Evolutionary conservation across 2,888 invertebrate genomes (phyloP), one percentile per base, ranked within the genome.

Genomic region (Apamea crenata): DNA sequence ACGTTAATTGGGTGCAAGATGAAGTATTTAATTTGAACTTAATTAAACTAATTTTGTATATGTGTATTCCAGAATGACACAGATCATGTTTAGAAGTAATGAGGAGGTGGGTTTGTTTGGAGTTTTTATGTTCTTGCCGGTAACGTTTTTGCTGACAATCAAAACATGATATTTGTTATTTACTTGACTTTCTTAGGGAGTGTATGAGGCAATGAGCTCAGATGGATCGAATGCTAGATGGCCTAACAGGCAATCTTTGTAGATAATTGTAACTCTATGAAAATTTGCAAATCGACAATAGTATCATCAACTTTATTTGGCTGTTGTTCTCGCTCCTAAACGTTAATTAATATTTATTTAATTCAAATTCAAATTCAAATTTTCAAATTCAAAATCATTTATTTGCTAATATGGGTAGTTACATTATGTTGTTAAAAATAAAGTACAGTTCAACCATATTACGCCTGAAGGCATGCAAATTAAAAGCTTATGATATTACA

Each of bases 1-100:
- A 32, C 32, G 67, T 70, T 67, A 79, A 79, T 70, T 74, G 66
- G 65, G 18, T 61, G 29, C 6, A 21, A 65, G 44, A 78, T 73
- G 59, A 59, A 67, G 32, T 50, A 67, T 61, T 53, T 18, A 16
- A 53, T 71, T 47, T 25, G 2, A 63, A 56, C 10, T 32, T 50
- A 63, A 74, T 74, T 2, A 16, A n/a, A 61, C 50, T 44, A 44
- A 44, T 50, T 68, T 61, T 56, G 2, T 67, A 40, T 77, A 21
- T 32, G 18, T 40, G 40, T 40, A 40, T 40, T 40, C 40, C 40
- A 40, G 40, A 40, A 40, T 40, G 0, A 40, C 40, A 40, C 6
- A 40, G 40, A 40, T 40, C 40, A 40, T 40, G 40, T 6, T 40
- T 40, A 7, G 40, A 7, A 40, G 40, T 40, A 40, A 40, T 6